Evolutionary conservation across 2,888 invertebrate species (phyloP).

Genomic region (Melipona beecheii): DNA sequence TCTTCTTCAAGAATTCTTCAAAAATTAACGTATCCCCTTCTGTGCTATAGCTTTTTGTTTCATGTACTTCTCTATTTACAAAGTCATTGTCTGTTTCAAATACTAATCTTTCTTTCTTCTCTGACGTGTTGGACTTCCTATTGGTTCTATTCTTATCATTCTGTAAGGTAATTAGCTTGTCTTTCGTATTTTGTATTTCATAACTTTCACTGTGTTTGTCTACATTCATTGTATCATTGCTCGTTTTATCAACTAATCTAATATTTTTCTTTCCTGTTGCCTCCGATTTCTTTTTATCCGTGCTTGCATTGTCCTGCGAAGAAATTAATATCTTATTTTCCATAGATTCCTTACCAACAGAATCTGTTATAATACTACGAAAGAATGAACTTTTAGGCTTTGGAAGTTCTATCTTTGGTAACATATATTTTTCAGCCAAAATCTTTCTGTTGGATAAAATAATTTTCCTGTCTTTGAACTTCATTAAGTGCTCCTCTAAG

Average conservation of each 20-base stretch:
- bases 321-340: neutral
- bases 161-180: neutral
- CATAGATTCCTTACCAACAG: conserved; percentile 23
- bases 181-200: neutral
- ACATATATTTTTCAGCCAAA: conserved; percentile 72
- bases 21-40: neutral
- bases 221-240: neutral
- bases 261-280: neutral
- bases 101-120: neutral
- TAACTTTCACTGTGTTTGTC: conserved; percentile 18
- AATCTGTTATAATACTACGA: conserved; percentile 60
- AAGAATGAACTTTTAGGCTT: conserved; percentile 72
- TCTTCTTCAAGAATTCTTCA: conserved; percentile 18
- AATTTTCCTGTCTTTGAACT: conserved; percentile 88
- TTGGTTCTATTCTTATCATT: conserved; percentile 76
- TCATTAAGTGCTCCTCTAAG: conserved; percentile 87
- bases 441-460: conserved; percentile 58
- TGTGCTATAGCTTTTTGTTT: neutral
- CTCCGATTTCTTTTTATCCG: conserved; percentile 81
- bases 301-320: neutral
- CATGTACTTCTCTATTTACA: neutral
- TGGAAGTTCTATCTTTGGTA: conserved; percentile 78
- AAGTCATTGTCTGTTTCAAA: neutral
- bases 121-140: conserved; percentile 73
- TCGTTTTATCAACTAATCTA: too few relatives aligned